Conservation (phyloP, 2,888 invertebrate genomes). For the Phyllotreta cruciferae region DNA sequence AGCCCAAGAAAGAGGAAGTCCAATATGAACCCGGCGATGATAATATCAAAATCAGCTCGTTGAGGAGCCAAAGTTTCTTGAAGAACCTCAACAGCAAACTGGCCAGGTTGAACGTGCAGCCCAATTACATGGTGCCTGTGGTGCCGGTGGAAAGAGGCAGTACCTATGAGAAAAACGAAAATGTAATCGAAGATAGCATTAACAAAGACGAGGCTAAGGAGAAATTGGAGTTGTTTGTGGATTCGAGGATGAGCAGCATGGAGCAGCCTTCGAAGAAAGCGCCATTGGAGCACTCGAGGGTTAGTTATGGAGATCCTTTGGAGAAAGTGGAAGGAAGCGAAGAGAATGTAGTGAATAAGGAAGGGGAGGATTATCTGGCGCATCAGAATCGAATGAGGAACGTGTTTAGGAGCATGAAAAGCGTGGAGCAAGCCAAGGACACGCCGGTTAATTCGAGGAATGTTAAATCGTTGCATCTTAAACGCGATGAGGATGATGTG, state of each 20-base stretch:
- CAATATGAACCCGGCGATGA: constrained; percentile 39
- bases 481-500: constrained; percentile 37
- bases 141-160: background rate
- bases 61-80: constrained; percentile 45
- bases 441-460: constrained; percentile 11
- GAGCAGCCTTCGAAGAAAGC: background rate
- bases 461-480: constrained; percentile 39
- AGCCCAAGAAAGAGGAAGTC: background rate
- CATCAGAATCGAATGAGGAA: constrained; percentile 47
- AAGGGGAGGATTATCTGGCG: constrained; percentile 31
- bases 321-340: constrained; percentile 2
- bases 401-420: constrained; percentile 49
- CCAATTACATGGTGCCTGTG: constrained; percentile 29
- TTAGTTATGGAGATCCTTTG: background rate
- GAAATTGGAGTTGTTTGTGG: constrained; percentile 35
- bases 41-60: constrained; percentile 45
- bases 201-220: constrained; percentile 38
- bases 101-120: constrained; percentile 27
- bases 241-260: constrained; percentile 12
- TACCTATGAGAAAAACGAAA: constrained; percentile 37
- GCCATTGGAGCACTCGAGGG: background rate
- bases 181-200: constrained; percentile 43
- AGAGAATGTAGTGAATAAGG: constrained; percentile 3
- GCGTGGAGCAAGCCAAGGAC: constrained; percentile 37
- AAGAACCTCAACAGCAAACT: constrained; percentile 44